phyloP scores from a whole-genome alignment of 2,113 vertebrate species.

The Nibea albiflora region DNA sequence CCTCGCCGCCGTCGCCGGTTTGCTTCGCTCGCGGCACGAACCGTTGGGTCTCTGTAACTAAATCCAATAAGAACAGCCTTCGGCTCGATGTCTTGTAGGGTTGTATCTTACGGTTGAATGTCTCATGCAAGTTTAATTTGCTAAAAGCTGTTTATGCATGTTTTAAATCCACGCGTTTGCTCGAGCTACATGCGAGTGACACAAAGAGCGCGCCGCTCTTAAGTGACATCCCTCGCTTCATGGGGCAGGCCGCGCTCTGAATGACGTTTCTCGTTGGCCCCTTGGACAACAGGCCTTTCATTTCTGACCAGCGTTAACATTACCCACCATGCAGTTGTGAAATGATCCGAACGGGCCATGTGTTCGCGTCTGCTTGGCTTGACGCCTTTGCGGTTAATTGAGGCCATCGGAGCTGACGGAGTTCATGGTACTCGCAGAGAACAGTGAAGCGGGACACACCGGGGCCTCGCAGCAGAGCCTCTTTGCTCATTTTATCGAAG shows the following conservation, averaged over 20 bases:
- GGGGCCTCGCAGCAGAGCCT: slow-evolving; percentile 25
- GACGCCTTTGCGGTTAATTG: slow-evolving; percentile 62
- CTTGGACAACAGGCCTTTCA: not conserved
- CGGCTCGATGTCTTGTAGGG: not conserved
- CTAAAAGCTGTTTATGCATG: not conserved
- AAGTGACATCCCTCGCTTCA: not conserved
- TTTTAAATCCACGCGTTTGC: not conserved
- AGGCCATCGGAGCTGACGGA: slow-evolving; percentile 60
- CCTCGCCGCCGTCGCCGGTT: too few relatives aligned
- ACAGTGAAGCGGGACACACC: not conserved
- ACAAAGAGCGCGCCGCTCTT: not conserved
- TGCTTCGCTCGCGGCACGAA: too few relatives aligned
- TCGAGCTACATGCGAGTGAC: not conserved
- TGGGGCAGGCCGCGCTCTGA: not conserved
- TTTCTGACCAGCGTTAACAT: slow-evolving; percentile 2
- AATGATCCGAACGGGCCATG: slow-evolving; percentile 51
- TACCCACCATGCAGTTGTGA: slow-evolving; percentile 52
- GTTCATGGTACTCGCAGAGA: slow-evolving; percentile 3
- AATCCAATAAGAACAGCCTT: not conserved
- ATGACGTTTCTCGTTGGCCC: not conserved
- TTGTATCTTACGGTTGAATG: not conserved
- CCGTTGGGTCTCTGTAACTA: too few relatives aligned
- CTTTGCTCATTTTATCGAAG: slow-evolving; percentile 20
- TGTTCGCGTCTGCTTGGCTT: slow-evolving; percentile 53
- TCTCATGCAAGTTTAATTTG: not conserved